Percentiles rank a stretch among this genome's conserved stretches.
These are phyloP conservation scores for Paramuricea clavata DNA, from an alignment of 92 coral and sea anemone species.

Conservation along the genomic window DNA sequence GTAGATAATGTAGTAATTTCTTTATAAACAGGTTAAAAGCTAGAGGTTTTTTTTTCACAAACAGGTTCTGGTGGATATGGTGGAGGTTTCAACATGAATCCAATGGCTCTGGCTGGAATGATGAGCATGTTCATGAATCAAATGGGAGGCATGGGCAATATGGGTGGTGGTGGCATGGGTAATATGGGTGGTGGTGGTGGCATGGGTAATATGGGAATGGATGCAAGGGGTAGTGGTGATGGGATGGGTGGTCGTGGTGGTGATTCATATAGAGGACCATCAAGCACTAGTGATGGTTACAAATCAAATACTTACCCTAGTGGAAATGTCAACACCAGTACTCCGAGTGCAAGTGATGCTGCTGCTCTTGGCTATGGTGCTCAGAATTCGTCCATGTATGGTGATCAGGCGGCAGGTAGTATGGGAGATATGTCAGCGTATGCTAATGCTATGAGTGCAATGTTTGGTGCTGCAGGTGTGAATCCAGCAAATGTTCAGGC, in stretches of 20 bases:
- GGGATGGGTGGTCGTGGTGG: conserved; percentile 78
- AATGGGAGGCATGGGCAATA: conserved; percentile 4
- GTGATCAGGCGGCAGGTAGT: conserved; percentile 16
- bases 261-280: conserved; percentile 70
- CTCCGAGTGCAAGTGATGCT: not conserved
- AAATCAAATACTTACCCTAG: not conserved
- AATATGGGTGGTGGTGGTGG: conserved; percentile 23
- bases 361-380: conserved; percentile 31
- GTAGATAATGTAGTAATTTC: too few species aligned
- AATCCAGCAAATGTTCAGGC: conserved; percentile 43
- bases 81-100: conserved; percentile 71
- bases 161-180: conserved; percentile 33
- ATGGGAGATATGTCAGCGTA: conserved; percentile 35
- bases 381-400: not conserved
- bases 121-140: conserved; percentile 42
- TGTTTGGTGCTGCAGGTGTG: conserved; percentile 40
- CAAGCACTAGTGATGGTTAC: conserved; percentile 57
- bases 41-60: too few species aligned
- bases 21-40: too few species aligned
- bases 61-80: conserved; percentile 67
- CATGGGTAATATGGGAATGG: conserved; percentile 13
- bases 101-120: conserved; percentile 81
- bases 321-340: not conserved
- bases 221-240: conserved; percentile 50
- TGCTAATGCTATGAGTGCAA: conserved; percentile 30